These are phyloP conservation scores for Sinocyclocheilus maitianheensis DNA, from an alignment of 2,113 vertebrate species.

Conservation along the genomic window DNA sequence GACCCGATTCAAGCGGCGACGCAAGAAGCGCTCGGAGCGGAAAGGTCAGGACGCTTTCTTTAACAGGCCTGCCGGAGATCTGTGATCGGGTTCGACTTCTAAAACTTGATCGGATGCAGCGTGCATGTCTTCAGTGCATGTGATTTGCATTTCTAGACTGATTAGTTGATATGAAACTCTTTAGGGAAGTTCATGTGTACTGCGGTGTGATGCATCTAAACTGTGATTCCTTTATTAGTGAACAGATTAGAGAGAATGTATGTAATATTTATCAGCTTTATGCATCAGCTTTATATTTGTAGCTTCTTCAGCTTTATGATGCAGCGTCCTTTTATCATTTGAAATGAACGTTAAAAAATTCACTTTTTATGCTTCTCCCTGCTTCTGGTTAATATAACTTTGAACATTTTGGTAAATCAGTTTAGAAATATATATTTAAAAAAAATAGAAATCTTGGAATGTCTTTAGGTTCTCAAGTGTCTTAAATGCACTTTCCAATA, in stretches of 20 bases:
- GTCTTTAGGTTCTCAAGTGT: not conserved
- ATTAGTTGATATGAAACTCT: not conserved
- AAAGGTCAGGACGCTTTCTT: conserved; percentile 77
- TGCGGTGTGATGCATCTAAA: not conserved
- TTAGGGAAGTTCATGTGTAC: not conserved
- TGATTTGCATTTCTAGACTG: not conserved
- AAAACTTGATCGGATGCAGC: not conserved
- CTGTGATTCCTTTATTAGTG: not conserved
- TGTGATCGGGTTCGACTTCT: not conserved
- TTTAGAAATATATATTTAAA: not conserved
- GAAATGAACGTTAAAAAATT: not conserved
- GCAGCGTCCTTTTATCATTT: not conserved
- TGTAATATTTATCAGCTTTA: not conserved
- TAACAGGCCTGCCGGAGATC: not conserved
- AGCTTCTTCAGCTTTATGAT: not conserved
- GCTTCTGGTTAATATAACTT: not conserved
- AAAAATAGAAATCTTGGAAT: not conserved
- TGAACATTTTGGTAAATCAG: not conserved
- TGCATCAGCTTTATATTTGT: not conserved
- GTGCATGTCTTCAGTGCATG: not conserved
- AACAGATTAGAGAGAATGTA: not conserved
- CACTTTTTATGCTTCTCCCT: not conserved
- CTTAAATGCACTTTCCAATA: not conserved
- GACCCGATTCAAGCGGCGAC: conserved; percentile 76
- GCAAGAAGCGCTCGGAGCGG: conserved; percentile 78